Evolutionary conservation across 2,888 invertebrate genomes (phyloP).

Genomic region (Cheilosia urbana): DNA sequence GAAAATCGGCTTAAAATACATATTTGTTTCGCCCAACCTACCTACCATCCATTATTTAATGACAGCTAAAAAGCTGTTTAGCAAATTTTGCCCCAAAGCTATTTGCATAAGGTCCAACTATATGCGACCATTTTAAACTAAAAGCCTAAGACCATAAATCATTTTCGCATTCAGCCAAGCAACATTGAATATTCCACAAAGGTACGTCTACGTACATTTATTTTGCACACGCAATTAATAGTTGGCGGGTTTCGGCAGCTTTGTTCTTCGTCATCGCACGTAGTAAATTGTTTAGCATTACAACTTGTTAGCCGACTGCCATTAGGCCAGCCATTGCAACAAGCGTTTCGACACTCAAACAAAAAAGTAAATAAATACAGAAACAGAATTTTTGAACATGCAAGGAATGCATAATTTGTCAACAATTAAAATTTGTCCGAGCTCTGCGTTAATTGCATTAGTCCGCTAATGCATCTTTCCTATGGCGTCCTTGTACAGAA

Average conservation of each 20-base stretch:
- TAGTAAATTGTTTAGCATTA: constrained; percentile 49
- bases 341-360: constrained; percentile 58
- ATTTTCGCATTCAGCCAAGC: not conserved
- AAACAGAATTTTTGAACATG: constrained; percentile 58
- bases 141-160: not conserved
- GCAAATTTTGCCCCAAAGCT: not conserved
- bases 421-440: constrained; percentile 20
- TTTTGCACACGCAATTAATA: constrained; percentile 30
- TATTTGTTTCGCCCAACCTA: too few species aligned
- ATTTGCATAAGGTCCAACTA: not conserved
- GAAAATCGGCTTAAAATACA: too few species aligned
- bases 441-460: constrained; percentile 68
- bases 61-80: too few species aligned
- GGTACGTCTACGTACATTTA: not conserved
- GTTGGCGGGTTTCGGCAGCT: constrained; percentile 33
- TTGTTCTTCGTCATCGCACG: constrained; percentile 55
- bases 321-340: constrained; percentile 48
- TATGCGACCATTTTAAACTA: not conserved
- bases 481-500: constrained; percentile 3
- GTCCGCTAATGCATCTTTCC: constrained; percentile 40
- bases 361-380: constrained; percentile 5
- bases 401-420: constrained; percentile 62
- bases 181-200: constrained; percentile 42
- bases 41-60: too few species aligned
- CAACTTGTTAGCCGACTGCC: constrained; percentile 53